Percentiles rank a stretch among this genome's conserved stretches.
phyloP scores from a whole-genome alignment of 2,888 invertebrate genomes.

The Apodemia hepburni region DNA sequence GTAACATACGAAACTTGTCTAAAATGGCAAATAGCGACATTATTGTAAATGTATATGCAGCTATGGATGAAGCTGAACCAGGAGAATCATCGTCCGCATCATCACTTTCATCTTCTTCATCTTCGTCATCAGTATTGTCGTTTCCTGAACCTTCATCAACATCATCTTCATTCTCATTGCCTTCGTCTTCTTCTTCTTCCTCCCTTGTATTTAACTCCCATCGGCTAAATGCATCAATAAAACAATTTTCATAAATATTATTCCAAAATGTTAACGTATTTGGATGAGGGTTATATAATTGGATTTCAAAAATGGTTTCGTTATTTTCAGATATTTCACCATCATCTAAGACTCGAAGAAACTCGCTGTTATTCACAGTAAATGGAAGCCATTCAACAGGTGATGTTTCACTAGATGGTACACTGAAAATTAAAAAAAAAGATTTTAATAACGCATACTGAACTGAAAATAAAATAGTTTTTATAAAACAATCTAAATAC shows the following conservation, averaged over 20 bases:
- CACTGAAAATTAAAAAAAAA: slow-evolving; percentile 43
- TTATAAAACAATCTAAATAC: slow-evolving; percentile 38
- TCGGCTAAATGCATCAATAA: slow-evolving; percentile 52
- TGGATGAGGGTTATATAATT: slow-evolving; percentile 45
- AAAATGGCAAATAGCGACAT: slow-evolving; percentile 27
- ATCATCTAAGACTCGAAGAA: slow-evolving; percentile 46
- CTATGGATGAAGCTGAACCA: slow-evolving; percentile 50
- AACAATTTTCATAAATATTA: slow-evolving; percentile 48
- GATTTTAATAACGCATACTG: slow-evolving; percentile 3
- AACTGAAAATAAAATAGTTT: slow-evolving; percentile 2
- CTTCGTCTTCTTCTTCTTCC: slow-evolving; percentile 39
- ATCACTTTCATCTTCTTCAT: slow-evolving; percentile 31
- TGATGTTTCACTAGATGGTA: slow-evolving; percentile 50
- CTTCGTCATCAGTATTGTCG: slow-evolving; percentile 24
- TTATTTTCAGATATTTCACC: slow-evolving; percentile 38
- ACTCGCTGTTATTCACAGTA: slow-evolving; percentile 37
- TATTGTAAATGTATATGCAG: slow-evolving; percentile 55
- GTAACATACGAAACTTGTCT: slow-evolving; percentile 44
- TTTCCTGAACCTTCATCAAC: slow-evolving; percentile 30
- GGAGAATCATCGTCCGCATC: slow-evolving; percentile 19
- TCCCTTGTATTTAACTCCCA: slow-evolving; percentile 44
- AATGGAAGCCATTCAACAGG: slow-evolving; percentile 49
- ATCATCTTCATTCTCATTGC: slow-evolving; percentile 23
- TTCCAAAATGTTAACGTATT: slow-evolving; percentile 53
- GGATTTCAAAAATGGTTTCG: slow-evolving; percentile 41